Conservation (phyloP, 2,888 invertebrate species). For the Tyria jacobaeae region DNA sequence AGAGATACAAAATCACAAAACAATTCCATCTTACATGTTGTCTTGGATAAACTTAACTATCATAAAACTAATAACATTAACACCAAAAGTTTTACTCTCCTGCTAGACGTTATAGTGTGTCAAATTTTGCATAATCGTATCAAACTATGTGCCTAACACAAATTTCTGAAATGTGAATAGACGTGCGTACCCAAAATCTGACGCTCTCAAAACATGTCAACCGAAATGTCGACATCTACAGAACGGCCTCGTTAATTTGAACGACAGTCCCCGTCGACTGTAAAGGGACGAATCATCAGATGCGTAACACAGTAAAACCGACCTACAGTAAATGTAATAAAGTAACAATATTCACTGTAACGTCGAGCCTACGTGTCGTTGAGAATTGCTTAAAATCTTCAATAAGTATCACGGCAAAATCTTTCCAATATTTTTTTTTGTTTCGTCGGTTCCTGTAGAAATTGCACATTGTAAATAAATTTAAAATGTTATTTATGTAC, state of each 20-base stretch:
- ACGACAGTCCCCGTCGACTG: constrained; percentile 25
- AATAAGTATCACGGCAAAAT: constrained; percentile 23
- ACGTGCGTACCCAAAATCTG: constrained; percentile 22
- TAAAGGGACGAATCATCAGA: constrained; percentile 22
- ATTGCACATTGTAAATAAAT: neutral
- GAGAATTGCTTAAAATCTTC: constrained; percentile 19
- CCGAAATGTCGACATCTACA: constrained; percentile 23
- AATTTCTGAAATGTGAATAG: constrained; percentile 18
- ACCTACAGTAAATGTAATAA: constrained; percentile 1
- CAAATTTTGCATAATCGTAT: constrained; percentile 1
- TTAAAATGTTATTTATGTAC: no score
- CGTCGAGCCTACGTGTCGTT: constrained; percentile 2
- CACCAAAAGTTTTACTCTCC: neutral
- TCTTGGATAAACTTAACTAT: neutral
- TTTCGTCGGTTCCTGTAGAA: neutral
- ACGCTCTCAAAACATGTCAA: constrained; percentile 24
- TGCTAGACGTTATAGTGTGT: neutral
- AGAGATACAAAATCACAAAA: neutral
- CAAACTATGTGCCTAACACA: constrained; percentile 6
- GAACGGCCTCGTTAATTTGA: constrained; percentile 35
- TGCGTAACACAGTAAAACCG: constrained; percentile 10
- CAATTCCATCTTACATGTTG: neutral
- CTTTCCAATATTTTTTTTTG: constrained; percentile 11
- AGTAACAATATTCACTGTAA: constrained; percentile 12
- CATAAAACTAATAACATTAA: neutral